Evolutionary conservation across 2,797 vertebrate genomes (phyloP), one percentile per base, ranked within the genome.

Genomic region (Cossypha niveicapilla): DNA sequence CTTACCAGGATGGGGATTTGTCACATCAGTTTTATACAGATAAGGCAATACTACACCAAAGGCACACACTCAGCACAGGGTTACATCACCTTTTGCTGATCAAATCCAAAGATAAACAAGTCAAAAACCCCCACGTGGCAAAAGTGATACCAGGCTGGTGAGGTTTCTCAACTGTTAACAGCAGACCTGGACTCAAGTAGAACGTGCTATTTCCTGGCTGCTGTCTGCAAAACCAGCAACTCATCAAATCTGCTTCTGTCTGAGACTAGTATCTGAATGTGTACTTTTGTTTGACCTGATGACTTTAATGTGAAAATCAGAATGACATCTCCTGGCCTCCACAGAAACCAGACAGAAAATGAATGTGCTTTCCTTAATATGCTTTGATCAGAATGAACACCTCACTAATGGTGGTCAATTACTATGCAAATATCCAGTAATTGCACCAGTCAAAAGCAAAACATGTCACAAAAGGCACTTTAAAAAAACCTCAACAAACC

Each of bases 351-450:
- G 70, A 82, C 25, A 75, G 24, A 83, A 77, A 92, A 72, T 76
- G 74, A 57, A 63, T 30, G 60, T 39, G n/a, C 34, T 71, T 91
- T 80, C 62, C 72, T 62, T 86, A 96, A 65, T 68, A 66, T 4
- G 66, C 75, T 73, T 84, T 25, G 78, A 97, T 77, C 63, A 84
- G 70, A 93, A 81, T 73, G 75, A 81, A 84, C 32, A 58, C 56
- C 78, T 77, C 8, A 7, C 56, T 97, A 96, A 96, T 39, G 39
- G 39, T 61, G 44, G 70, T 87, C 78, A 96, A 96, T 95, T 92
- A 94, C 73, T 91, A 91, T 80, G 88, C 94, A 97, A 97, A 97
- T 94, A 76, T 35, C 37, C 60, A 60, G 48, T 94, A 97, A 97
- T 73, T 81, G 77, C 75, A 92, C 28, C 84, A 85, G 83, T 93